Evolutionary conservation across 2,113 vertebrate species (phyloP).

Genomic region (Natator depressus): DNA sequence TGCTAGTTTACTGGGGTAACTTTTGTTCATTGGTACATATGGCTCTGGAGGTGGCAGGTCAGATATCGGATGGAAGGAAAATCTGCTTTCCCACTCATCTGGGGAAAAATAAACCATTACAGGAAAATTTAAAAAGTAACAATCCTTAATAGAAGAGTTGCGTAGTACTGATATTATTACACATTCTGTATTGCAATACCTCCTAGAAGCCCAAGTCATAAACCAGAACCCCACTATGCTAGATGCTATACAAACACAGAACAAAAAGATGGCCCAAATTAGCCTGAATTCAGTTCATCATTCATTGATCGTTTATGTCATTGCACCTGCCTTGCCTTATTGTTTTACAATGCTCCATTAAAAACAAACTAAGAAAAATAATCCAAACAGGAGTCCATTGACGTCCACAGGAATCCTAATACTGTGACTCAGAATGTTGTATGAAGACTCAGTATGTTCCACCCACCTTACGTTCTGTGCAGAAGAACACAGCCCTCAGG

Average conservation of each 20-base stretch:
- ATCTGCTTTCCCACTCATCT: constrained; percentile 97
- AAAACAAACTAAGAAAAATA: not conserved
- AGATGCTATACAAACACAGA: not conserved
- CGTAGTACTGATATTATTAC: not conserved
- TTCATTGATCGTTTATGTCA: not conserved
- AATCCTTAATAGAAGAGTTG: not conserved
- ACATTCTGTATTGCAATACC: not conserved
- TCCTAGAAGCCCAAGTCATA: not conserved
- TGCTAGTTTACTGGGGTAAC: constrained; percentile 92
- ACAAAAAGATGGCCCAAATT: not conserved
- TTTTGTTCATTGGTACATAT: constrained; percentile 88
- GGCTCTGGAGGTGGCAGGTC: constrained; percentile 96
- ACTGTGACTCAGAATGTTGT: not conserved
- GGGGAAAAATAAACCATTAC: constrained; percentile 36
- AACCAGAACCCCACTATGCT: not conserved
- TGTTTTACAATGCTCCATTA: not conserved
- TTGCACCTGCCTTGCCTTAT: not conserved
- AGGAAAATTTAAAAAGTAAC: not conserved
- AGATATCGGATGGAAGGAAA: constrained; percentile 93
- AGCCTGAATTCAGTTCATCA: not conserved
- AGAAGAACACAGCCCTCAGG: not conserved
- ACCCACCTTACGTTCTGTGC: not conserved
- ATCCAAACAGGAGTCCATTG: not conserved
- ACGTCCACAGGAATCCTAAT: not conserved
- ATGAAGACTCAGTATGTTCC: not conserved